Conservation (phyloP, 1,140 invertebrate genomes). For the Gerris buenoi region DNA sequence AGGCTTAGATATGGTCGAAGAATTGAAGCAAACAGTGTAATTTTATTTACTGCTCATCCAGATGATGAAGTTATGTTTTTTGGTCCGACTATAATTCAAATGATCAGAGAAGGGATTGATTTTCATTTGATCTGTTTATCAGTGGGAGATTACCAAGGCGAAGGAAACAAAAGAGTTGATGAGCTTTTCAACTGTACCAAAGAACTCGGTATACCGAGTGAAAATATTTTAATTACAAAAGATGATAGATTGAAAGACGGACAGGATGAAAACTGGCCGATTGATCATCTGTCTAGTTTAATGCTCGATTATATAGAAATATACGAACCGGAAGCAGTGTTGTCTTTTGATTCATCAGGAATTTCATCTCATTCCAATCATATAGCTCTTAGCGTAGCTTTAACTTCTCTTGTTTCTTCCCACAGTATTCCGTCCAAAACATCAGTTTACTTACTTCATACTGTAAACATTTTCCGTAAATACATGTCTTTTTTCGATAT, state of each 20-base stretch:
- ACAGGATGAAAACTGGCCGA: slow-evolving; percentile 55
- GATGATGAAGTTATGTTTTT: slow-evolving; percentile 99
- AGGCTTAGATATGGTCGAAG: neutral
- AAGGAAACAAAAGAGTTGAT: slow-evolving; percentile 46
- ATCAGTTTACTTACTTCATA: slow-evolving; percentile 62
- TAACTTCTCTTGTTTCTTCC: slow-evolving; percentile 56
- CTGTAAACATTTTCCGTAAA: slow-evolving; percentile 71
- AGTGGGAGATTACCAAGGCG: slow-evolving; percentile 55
- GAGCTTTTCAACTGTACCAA: slow-evolving; percentile 67
- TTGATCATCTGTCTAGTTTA: slow-evolving; percentile 49
- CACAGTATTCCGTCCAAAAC: slow-evolving; percentile 59
- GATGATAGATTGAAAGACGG: slow-evolving; percentile 58
- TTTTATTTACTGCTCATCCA: slow-evolving; percentile 83
- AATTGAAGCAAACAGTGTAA: slow-evolving; percentile 33
- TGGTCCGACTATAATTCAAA: slow-evolving; percentile 68
- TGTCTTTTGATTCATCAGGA: slow-evolving; percentile 84
- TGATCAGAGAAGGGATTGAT: slow-evolving; percentile 41
- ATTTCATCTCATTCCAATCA: slow-evolving; percentile 84
- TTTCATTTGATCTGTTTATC: slow-evolving; percentile 76
- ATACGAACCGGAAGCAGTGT: slow-evolving; percentile 61
- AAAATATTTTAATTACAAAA: slow-evolving; percentile 52
- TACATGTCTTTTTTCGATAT: slow-evolving; percentile 72
- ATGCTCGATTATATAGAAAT: slow-evolving; percentile 55
- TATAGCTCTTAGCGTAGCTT: slow-evolving; percentile 60
- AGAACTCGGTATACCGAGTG: slow-evolving; percentile 55